These are phyloP conservation scores for Perca fluviatilis DNA, from an alignment of 2,113 vertebrate species.

Conservation along the genomic window DNA sequence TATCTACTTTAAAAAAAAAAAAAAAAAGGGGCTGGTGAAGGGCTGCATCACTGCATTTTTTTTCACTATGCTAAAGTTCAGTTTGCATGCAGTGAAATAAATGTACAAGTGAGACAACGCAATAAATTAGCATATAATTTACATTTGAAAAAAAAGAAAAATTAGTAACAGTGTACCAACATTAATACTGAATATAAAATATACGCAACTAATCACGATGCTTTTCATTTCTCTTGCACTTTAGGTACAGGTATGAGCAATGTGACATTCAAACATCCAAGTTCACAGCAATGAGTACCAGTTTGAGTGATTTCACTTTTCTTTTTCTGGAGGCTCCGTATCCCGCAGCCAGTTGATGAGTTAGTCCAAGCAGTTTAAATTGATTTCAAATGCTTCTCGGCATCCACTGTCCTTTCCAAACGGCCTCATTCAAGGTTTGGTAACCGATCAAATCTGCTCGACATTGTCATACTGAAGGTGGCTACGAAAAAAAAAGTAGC, in stretches of 20 bases:
- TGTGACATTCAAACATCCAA: constrained; percentile 91
- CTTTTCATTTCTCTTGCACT: constrained; percentile 83
- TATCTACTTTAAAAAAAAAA: constrained; percentile 88
- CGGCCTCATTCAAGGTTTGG: constrained; percentile 55
- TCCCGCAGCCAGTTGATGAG: constrained; percentile 71
- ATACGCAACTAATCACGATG: constrained; percentile 95
- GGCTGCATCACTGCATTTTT: constrained; percentile 88
- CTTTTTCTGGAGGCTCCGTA: constrained; percentile 56
- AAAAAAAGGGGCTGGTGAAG: constrained; percentile 81
- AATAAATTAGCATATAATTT: constrained; percentile 99
- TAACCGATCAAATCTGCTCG: constrained; percentile 68
- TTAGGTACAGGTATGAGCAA: constrained; percentile 91
- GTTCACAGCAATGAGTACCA: constrained; percentile 87
- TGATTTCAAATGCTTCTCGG: constrained; percentile 47
- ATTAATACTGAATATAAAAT: constrained; percentile 99
- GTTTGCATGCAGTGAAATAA: constrained; percentile 92
- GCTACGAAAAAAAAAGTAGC: constrained; percentile 85
- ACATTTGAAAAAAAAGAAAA: constrained; percentile 92
- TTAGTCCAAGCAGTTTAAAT: constrained; percentile 76
- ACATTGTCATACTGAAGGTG: constrained; percentile 75
- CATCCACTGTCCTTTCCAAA: constrained; percentile 44
- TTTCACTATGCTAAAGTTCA: constrained; percentile 90
- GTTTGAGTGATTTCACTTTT: constrained; percentile 72
- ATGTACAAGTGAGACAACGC: constrained; percentile 94
- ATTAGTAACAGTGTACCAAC: constrained; percentile 98